phyloP scores from a whole-genome alignment of 2,888 invertebrate species.

The Monopis laevigella region DNA sequence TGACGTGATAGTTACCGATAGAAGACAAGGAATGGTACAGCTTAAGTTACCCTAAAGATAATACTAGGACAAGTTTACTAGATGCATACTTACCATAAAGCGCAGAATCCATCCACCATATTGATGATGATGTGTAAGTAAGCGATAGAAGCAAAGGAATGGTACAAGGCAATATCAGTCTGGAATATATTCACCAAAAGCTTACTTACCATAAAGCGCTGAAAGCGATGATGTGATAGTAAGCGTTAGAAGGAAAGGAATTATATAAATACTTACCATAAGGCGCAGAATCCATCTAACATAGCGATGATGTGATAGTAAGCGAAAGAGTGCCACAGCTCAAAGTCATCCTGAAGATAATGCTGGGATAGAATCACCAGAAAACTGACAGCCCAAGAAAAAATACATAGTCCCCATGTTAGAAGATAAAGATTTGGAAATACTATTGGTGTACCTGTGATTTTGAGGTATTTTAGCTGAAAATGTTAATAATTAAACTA shows the following conservation, averaged over 20 bases:
- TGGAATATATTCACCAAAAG: too few relatives aligned
- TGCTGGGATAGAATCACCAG: constrained; percentile 74
- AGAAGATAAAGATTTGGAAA: constrained; percentile 71
- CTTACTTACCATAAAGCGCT: too few relatives aligned
- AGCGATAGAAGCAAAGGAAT: too few relatives aligned
- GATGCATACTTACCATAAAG: too few relatives aligned
- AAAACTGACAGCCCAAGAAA: constrained; percentile 74
- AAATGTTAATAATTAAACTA: constrained; percentile 30
- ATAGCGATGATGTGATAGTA: constrained; percentile 80
- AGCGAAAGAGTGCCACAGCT: constrained; percentile 76
- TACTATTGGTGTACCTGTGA: constrained; percentile 71
- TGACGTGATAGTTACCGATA: too few relatives aligned
- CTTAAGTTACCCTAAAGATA: too few relatives aligned
- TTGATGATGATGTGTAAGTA: too few relatives aligned
- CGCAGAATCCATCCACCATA: too few relatives aligned
- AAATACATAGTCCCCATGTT: constrained; percentile 72
- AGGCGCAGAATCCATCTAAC: constrained; percentile 75
- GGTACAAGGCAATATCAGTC: too few relatives aligned
- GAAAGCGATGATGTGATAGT: too few relatives aligned
- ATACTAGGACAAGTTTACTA: too few relatives aligned
- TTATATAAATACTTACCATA: constrained; percentile 66
- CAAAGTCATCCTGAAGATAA: constrained; percentile 76
- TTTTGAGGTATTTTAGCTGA: constrained; percentile 68
- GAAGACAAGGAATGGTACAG: too few relatives aligned
- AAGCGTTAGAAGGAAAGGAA: not conserved